phyloP scores from a whole-genome alignment of 1,140 invertebrate species.

The Planococcus citri region DNA sequence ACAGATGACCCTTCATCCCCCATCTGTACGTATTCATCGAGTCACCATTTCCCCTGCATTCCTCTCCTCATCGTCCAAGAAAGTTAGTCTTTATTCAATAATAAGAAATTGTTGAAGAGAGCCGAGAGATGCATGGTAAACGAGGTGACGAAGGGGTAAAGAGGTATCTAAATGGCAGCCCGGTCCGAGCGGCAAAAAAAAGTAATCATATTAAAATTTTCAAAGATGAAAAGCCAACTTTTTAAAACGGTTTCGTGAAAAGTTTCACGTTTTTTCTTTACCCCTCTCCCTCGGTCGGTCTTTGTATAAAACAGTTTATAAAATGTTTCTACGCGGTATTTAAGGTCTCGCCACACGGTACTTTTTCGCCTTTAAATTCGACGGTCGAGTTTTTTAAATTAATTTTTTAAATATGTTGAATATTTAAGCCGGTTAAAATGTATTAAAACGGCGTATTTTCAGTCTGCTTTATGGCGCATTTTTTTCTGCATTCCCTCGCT shows the following conservation, averaged over 20 bases:
- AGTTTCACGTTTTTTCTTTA: background rate
- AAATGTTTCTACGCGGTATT: background rate
- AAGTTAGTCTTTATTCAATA: too few species aligned
- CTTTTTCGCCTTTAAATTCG: background rate
- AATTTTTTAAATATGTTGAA: background rate
- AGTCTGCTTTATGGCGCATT: too few species aligned
- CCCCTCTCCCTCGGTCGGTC: background rate
- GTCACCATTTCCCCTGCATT: too few species aligned
- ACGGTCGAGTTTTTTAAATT: background rate
- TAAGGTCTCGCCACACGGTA: too few species aligned
- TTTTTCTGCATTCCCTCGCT: too few species aligned
- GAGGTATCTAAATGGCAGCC: background rate
- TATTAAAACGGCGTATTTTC: background rate
- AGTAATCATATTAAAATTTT: background rate
- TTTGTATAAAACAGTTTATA: too few species aligned
- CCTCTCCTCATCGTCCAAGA: too few species aligned
- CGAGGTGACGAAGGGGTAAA: too few species aligned
- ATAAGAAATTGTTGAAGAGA: too few species aligned
- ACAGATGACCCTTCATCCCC: too few species aligned
- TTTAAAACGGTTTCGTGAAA: background rate
- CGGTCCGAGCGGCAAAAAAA: background rate
- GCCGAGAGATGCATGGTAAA: too few species aligned
- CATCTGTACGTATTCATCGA: too few species aligned
- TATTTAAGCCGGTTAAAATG: background rate
- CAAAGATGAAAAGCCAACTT: conserved; percentile 1